phyloP scores from a whole-genome alignment of 2,113 vertebrate genomes.

The Neolamprologus cancellatus region DNA sequence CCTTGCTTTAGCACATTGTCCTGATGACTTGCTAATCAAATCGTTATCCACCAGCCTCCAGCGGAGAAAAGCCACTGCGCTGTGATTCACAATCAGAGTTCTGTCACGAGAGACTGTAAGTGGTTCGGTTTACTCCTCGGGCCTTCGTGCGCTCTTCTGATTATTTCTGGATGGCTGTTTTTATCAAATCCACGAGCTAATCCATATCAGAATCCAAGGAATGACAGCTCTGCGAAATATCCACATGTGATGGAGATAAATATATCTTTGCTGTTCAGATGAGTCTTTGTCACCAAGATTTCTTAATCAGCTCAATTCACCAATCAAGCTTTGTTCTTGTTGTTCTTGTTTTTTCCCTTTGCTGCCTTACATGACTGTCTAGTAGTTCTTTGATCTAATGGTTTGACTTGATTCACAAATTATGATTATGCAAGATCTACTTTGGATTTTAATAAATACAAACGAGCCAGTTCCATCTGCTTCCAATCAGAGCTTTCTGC shows the following conservation, averaged over 20 bases:
- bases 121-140: neutral
- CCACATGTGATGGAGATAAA: neutral
- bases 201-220: neutral
- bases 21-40: conserved; percentile 37
- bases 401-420: neutral
- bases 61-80: neutral
- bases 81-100: neutral
- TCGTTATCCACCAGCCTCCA: conserved; percentile 4
- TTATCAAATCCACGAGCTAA: neutral
- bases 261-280: neutral
- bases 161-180: conserved; percentile 11
- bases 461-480: neutral
- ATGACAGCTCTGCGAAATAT: neutral
- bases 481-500: neutral
- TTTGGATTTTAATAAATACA: neutral
- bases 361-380: neutral
- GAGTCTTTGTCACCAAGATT: neutral
- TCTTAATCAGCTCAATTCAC: neutral
- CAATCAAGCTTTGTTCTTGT: neutral
- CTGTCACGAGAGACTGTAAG: neutral
- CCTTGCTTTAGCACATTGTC: conserved; percentile 1
- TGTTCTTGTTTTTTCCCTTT: accelerated
- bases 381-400: neutral
- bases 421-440: neutral
- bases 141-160: conserved; percentile 2